Percentiles rank a stretch among this genome's conserved stretches.
phyloP scores from a whole-genome alignment of 2,888 invertebrate genomes.

The Ganaspis brasiliensis region DNA sequence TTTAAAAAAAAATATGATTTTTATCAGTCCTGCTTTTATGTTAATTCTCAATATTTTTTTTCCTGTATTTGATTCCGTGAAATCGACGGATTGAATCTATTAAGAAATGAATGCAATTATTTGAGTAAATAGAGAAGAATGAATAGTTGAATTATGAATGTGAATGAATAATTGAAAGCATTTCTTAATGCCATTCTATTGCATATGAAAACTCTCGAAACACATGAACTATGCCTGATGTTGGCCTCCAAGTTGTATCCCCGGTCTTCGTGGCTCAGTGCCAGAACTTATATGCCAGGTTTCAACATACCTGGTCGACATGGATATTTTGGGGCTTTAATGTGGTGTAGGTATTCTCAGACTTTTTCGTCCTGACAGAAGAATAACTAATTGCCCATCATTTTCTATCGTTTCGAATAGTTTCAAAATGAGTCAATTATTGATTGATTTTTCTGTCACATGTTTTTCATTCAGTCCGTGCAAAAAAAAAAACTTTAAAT shows the following conservation, averaged over 20 bases:
- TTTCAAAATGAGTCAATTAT: too few species aligned
- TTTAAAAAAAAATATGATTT: too few species aligned
- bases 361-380: conserved; percentile 39
- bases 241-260: conserved; percentile 65
- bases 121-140: neutral
- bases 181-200: conserved; percentile 32
- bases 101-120: too few species aligned
- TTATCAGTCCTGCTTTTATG: too few species aligned
- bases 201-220: conserved; percentile 32
- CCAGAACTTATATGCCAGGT: conserved; percentile 79
- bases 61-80: too few species aligned
- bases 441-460: too few species aligned
- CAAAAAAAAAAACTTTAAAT: too few species aligned
- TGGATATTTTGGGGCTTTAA: conserved; percentile 79
- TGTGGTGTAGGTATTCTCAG: conserved; percentile 64
- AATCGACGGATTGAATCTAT: too few species aligned
- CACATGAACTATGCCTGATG: conserved; percentile 59
- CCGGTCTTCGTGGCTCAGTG: conserved; percentile 70
- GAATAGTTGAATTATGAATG: neutral
- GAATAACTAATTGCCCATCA: conserved; percentile 37
- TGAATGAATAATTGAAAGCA: conserved; percentile 30
- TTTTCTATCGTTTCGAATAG: too few species aligned
- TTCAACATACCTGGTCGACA: conserved; percentile 78
- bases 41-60: too few species aligned
- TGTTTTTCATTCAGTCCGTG: too few species aligned